A percentile compares a stretch with the other conserved stretches of the same genome.
Conservation (phyloP, 2,888 invertebrate genomes). For the Parochlus steinenii region DNA sequence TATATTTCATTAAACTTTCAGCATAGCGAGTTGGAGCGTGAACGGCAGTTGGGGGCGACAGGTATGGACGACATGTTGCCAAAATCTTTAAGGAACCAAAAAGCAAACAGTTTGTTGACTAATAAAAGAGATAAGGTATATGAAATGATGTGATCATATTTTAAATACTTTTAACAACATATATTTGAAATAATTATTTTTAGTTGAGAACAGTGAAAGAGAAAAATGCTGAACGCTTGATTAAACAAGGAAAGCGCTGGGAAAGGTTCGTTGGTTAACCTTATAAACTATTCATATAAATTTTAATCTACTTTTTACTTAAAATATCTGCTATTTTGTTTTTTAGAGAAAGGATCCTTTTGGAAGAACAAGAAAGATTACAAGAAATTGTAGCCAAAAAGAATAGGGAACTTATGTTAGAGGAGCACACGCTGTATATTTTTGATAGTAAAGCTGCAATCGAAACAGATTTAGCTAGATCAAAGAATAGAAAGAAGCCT, state of each 20-base stretch:
- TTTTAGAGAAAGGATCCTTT: conserved; percentile 4
- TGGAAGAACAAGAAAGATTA: conserved; percentile 6
- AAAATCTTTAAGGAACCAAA: conserved; percentile 37
- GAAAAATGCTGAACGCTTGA: conserved; percentile 27
- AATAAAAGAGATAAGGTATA: conserved; percentile 35
- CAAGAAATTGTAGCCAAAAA: conserved; percentile 5
- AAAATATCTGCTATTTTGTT: too few species aligned
- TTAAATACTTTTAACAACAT: too few species aligned
- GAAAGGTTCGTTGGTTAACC: too few species aligned
- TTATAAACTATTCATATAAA: too few species aligned
- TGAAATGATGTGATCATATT: too few species aligned
- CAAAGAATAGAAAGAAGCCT: conserved; percentile 26
- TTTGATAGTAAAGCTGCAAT: conserved; percentile 7
- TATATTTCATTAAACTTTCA: too few species aligned
- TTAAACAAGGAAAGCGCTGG: conserved; percentile 28
- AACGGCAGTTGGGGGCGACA: conserved; percentile 42
- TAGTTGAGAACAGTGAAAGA: conserved; percentile 29
- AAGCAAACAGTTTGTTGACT: conserved; percentile 32
- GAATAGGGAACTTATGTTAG: conserved; percentile 7
- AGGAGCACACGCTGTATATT: conserved; percentile 10
- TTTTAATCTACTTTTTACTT: too few species aligned
- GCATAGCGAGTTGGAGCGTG: conserved; percentile 43
- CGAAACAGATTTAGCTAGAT: conserved; percentile 17
- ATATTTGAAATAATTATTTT: too few species aligned
- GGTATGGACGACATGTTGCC: conserved; percentile 44